Percentiles rank a stretch among this genome's conserved stretches.
phyloP scores from a whole-genome alignment of 2,113 vertebrate species.

The Vireo altiloquus region DNA sequence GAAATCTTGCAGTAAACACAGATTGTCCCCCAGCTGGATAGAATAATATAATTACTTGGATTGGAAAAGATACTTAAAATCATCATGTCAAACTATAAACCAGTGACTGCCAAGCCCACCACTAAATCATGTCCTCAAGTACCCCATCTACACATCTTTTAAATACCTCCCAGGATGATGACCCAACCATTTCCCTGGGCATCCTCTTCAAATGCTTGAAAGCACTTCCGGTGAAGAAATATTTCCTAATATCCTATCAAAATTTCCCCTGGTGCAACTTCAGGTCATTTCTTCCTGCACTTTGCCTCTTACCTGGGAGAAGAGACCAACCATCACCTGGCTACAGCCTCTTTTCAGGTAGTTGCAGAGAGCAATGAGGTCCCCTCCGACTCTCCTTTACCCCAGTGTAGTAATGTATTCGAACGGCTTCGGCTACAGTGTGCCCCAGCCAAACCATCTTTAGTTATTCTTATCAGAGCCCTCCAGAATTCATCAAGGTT shows the following conservation, averaged over 20 bases:
- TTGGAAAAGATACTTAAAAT: not conserved
- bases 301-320: not conserved
- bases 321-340: accelerated
- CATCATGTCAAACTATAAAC: not conserved
- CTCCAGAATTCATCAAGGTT: too few species aligned
- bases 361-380: not conserved
- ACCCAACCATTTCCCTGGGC: not conserved
- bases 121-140: not conserved
- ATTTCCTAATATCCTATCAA: not conserved
- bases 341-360: not conserved
- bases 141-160: not conserved
- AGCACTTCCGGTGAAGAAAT: not conserved
- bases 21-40: not conserved
- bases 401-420: not conserved
- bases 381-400: not conserved
- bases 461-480: too few species aligned
- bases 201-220: not conserved
- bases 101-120: not conserved
- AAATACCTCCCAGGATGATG: not conserved
- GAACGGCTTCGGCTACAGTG: too few species aligned
- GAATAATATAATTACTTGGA: not conserved
- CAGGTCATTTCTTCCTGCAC: not conserved
- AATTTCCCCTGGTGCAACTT: not conserved
- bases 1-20: not conserved
- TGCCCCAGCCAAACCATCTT: too few species aligned